A percentile compares a stretch with the other conserved stretches of the same genome.
Conservation (phyloP, 64 coral and sea anemone species). For the Montipora cactus region DNA sequence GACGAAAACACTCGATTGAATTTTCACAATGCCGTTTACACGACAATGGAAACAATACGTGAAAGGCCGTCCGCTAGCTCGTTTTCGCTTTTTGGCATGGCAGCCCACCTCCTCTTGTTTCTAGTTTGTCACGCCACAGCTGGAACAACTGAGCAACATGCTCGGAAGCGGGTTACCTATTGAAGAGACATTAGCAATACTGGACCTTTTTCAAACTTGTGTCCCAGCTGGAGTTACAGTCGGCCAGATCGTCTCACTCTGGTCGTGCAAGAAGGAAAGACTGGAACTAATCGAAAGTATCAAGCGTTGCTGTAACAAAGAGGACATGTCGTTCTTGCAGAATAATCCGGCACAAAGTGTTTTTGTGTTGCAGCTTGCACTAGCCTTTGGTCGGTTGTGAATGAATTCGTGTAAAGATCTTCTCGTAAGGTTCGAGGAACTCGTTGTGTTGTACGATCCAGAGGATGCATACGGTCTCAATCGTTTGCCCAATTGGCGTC, state of each 20-base stretch:
- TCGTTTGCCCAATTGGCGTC: conserved; percentile 18
- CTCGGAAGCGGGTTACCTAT: not conserved
- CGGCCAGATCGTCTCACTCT: not conserved
- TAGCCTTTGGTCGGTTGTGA: not conserved
- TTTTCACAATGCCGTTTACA: not conserved
- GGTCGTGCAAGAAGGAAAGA: not conserved
- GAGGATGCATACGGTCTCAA: conserved; percentile 34
- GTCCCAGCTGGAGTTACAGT: not conserved
- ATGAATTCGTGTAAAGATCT: not conserved
- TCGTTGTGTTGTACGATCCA: not conserved
- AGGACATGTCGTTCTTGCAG: not conserved
- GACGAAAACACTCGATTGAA: not conserved
- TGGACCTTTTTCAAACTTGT: not conserved
- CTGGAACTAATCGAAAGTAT: not conserved
- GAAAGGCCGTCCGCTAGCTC: not conserved
- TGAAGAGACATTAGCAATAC: not conserved
- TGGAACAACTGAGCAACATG: not conserved
- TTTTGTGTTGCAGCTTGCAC: conserved; percentile 8
- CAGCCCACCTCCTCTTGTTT: not conserved
- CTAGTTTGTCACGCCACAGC: not conserved
- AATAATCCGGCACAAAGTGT: not conserved
- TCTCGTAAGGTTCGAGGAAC: not conserved
- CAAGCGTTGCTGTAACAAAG: not conserved
- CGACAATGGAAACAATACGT: not conserved
- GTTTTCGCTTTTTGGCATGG: too few relatives aligned